Percentiles rank a stretch among this genome's conserved stretches.
Evolutionary conservation across 2,797 vertebrate genomes (phyloP).

Genomic region (Acropternis orthonyx): DNA sequence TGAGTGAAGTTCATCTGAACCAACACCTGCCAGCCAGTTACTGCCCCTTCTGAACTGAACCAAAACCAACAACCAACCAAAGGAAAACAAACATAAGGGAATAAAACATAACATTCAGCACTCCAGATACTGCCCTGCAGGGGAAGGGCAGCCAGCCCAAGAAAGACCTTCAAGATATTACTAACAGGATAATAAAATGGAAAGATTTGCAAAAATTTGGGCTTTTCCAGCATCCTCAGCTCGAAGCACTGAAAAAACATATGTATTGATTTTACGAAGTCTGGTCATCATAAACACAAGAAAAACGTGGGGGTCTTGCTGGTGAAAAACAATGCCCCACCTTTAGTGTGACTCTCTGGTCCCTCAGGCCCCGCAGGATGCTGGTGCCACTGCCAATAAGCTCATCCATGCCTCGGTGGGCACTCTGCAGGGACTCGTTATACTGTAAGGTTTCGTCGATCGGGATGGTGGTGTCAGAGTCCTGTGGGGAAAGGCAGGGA

Average conservation of each 20-base stretch:
- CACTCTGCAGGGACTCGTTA: constrained; percentile 88
- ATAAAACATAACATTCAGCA: neutral
- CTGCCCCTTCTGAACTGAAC: neutral
- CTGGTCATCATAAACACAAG: neutral
- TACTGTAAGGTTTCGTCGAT: constrained; percentile 96
- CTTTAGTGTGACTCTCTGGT: constrained; percentile 94
- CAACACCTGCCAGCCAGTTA: neutral
- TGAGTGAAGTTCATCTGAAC: neutral
- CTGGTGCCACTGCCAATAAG: constrained; percentile 90
- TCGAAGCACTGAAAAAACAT: neutral
- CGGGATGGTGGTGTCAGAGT: constrained; percentile 94
- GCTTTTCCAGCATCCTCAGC: neutral
- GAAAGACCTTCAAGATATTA: neutral
- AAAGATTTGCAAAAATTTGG: neutral
- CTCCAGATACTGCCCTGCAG: neutral
- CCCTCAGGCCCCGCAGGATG: constrained; percentile 91
- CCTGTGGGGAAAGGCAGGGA: constrained; percentile 80
- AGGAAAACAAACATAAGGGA: neutral
- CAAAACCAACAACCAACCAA: neutral
- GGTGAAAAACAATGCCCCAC: constrained; percentile 73
- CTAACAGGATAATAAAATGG: neutral
- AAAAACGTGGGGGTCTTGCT: neutral
- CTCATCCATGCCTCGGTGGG: constrained; percentile 93
- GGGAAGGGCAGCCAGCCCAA: neutral
- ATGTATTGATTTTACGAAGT: neutral